phyloP scores from a whole-genome alignment of 2,113 vertebrate genomes.

The Xenopus borealis region DNA sequence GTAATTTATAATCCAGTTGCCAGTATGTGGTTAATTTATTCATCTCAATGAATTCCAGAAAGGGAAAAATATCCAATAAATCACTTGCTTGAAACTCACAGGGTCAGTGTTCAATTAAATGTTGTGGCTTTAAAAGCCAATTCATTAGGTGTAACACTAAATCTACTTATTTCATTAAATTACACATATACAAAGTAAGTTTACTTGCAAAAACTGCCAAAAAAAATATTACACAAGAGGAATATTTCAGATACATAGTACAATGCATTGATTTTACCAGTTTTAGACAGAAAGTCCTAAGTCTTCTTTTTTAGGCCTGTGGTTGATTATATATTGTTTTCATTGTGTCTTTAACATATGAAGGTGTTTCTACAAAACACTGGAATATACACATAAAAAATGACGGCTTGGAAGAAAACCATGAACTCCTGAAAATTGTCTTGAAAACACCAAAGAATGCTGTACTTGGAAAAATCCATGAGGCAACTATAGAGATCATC shows the following conservation, averaged over 20 bases:
- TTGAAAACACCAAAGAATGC: constrained; percentile 59
- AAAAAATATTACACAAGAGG: not conserved
- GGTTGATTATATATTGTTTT: constrained; percentile 12
- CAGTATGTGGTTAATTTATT: constrained; percentile 26
- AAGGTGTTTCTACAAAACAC: constrained; percentile 72
- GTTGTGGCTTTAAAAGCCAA: constrained; percentile 18
- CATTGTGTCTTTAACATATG: constrained; percentile 28
- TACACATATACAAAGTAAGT: not conserved
- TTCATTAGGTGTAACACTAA: constrained; percentile 22
- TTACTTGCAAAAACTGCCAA: not conserved
- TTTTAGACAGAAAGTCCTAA: no score
- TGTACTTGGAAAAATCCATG: constrained; percentile 62
- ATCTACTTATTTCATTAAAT: constrained; percentile 11
- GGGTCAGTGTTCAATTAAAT: constrained; percentile 38
- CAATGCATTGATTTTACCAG: no score
- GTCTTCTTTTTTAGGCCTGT: constrained; percentile 24
- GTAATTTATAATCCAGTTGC: constrained; percentile 39
- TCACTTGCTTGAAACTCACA: not conserved
- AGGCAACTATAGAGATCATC: constrained; percentile 62
- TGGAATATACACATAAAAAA: constrained; percentile 65
- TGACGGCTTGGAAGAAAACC: constrained; percentile 72
- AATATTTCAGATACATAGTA: no score
- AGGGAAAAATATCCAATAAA: constrained; percentile 30
- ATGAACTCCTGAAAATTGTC: constrained; percentile 64
- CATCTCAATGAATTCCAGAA: constrained; percentile 26